Evolutionary conservation across 2,888 invertebrate species (phyloP), one percentile per base, ranked within the genome.

Genomic region (Stegana nigrithorax): DNA sequence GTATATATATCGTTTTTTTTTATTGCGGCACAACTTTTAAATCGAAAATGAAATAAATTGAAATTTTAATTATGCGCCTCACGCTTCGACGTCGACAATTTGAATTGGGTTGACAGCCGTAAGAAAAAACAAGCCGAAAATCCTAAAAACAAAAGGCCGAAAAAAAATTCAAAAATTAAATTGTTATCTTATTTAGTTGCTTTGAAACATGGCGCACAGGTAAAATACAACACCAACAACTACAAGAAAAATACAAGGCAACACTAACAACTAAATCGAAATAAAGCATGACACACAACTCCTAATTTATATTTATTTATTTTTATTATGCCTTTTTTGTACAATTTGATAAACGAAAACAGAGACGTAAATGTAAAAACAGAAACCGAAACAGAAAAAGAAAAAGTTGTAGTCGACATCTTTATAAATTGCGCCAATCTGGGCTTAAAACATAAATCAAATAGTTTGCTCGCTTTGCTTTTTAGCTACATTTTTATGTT

Each of bases 81-180:
- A 76, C 75, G 78, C 78, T 76, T 73, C 73, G n/a, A n/a, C n/a
- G 63, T 74, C 78, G 75, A 76, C 75, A 76, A 76, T 76, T 76
- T 76, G 75, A 76, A 76, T 78, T 78, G 75, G 75, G 75, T 76
- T 78, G 78, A 76, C 75, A 76, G 73, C 67, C 57, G 42, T 62
- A 64, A 55, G 50, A 29, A 55, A 62, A 32, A 50, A 23, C 14
- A n/a, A n/a, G n/a, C 59, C 23, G 45, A 56, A 66, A 59, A 27
- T 57, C 51, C 47, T 55, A 39, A 67, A 51, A 59, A 62, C 61
- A 57, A 58, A 36, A 60, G 32, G 50, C 27, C 25, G 61, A 66
- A 57, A 23, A 62, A 53, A 44, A 56, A 62, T 10, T 19, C 29
- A 67, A 44, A 59, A 45, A 42, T 60, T 61, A 50, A 70, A 65